Evolutionary conservation across 2,113 vertebrate genomes (phyloP).

Genomic region (Ctenomys sociabilis): DNA sequence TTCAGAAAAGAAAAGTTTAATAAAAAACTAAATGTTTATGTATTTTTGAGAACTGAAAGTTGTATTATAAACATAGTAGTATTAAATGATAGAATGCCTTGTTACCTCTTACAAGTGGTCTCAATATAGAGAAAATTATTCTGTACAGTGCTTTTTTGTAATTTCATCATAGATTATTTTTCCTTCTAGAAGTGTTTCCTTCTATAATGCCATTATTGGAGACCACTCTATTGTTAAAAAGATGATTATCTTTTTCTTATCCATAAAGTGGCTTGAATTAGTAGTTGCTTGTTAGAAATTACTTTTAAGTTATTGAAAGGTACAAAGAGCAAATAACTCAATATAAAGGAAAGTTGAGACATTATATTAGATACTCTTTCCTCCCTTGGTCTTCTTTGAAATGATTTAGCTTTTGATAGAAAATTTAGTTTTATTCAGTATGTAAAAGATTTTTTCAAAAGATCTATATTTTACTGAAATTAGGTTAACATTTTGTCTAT

Average conservation of each 20-base stretch:
- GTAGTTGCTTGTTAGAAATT: constrained; percentile 52
- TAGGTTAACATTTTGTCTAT: constrained; percentile 44
- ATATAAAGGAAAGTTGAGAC: constrained; percentile 58
- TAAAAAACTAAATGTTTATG: constrained; percentile 24
- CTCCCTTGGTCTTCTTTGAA: constrained; percentile 52
- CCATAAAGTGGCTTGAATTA: constrained; percentile 23
- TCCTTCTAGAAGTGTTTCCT: constrained; percentile 25
- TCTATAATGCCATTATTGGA: neutral
- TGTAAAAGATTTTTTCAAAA: neutral
- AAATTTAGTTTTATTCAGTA: neutral
- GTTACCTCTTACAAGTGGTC: constrained; percentile 8
- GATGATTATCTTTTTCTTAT: constrained; percentile 14
- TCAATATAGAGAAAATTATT: neutral
- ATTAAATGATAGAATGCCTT: neutral
- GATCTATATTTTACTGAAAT: constrained; percentile 6
- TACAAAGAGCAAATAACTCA: constrained; percentile 5
- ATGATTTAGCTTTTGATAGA: constrained; percentile 24
- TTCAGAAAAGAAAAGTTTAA: constrained; percentile 29
- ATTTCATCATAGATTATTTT: constrained; percentile 14
- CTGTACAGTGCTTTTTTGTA: neutral
- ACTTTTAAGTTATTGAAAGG: constrained; percentile 50
- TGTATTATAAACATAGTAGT: constrained; percentile 28
- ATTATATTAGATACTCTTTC: neutral
- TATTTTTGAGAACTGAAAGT: constrained; percentile 48
- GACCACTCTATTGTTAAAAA: constrained; percentile 11